These are phyloP conservation scores for Netelia inedita DNA, from an alignment of 2,888 invertebrate genomes.

Conservation along the genomic window DNA sequence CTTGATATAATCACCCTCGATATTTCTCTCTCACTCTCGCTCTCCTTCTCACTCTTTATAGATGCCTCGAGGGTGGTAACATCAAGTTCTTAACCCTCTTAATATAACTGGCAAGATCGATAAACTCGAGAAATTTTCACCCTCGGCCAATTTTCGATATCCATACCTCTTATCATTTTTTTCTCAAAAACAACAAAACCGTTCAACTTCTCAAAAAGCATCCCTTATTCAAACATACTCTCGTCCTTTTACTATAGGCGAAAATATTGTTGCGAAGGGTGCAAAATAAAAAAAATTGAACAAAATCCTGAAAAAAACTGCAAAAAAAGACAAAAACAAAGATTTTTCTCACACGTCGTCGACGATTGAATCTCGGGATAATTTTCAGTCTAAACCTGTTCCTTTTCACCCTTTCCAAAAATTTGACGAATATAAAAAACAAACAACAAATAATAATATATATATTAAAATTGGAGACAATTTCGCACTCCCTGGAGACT, in stretches of 20 bases:
- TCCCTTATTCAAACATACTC: too few relatives aligned
- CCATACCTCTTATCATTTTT: background rate
- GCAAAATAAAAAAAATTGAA: background rate
- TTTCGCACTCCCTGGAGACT: slow-evolving; percentile 64
- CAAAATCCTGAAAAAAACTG: too few relatives aligned
- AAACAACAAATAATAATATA: background rate
- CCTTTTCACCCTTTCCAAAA: too few relatives aligned
- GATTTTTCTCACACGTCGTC: too few relatives aligned
- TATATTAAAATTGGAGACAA: slow-evolving; percentile 29
- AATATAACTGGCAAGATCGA: slow-evolving; percentile 46
- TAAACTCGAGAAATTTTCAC: slow-evolving; percentile 39
- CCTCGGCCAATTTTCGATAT: slow-evolving; percentile 12
- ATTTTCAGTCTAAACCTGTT: too few relatives aligned
- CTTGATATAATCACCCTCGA: too few relatives aligned
- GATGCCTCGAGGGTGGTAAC: background rate
- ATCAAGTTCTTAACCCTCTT: slow-evolving; percentile 36
- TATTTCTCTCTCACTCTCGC: too few relatives aligned
- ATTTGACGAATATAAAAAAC: background rate
- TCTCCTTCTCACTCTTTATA: too few relatives aligned
- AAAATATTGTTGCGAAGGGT: background rate
- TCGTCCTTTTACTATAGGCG: too few relatives aligned
- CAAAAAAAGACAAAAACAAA: too few relatives aligned
- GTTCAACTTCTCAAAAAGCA: too few relatives aligned
- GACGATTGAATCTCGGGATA: too few relatives aligned
- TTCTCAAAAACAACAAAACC: background rate